Evolutionary conservation across 2,888 invertebrate species (phyloP), one percentile per base, ranked within the genome.

Genomic region (Bellardia bayeri): DNA sequence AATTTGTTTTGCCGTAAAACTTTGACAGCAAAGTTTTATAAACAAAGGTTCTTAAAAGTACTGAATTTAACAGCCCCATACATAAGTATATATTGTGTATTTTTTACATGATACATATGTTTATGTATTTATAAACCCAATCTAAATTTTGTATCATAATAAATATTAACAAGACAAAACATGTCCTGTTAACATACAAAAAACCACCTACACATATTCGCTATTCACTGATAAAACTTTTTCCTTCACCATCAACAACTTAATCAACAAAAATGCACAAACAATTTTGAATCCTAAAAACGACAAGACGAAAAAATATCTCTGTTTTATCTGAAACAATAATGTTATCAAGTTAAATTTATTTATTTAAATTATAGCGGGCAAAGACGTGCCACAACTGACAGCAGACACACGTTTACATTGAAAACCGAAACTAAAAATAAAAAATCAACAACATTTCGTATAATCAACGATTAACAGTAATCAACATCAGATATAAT

Each of bases 331-430:
- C 45, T 14, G 45, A 40, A 40, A 45, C 68, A 49, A 82, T 69
- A 58, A 79, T 72, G 80, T 75, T 71, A 83, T 66, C 72, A 51
- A 63, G 78, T 45, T 64, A 56, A 69, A 68, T 75, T 88, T 71
- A 80, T 79, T 79, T 75, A 76, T 79, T 79, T 75, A 76, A 85
- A 82, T 85, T 80, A 72, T 71, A 76, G 85, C 85, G 42, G 82
- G 49, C 69, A 54, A 75, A 79, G 54, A 85, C 87, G 87, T 88
- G 87, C 68, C 54, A 56, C 56, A 64, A 56, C 37, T 84, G 88
- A 87, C 88, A 87, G 88, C 88, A 23, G 64, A 88, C 88, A 85
- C 81, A 87, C 85, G 81, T 76, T 82, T 51, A 71, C 33, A 56
- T 58, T 51, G 45, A 56, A 61, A 63, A 1, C 23, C 49, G 8